phyloP scores from a whole-genome alignment of 2,113 vertebrate genomes.

The Callospermophilus lateralis region DNA sequence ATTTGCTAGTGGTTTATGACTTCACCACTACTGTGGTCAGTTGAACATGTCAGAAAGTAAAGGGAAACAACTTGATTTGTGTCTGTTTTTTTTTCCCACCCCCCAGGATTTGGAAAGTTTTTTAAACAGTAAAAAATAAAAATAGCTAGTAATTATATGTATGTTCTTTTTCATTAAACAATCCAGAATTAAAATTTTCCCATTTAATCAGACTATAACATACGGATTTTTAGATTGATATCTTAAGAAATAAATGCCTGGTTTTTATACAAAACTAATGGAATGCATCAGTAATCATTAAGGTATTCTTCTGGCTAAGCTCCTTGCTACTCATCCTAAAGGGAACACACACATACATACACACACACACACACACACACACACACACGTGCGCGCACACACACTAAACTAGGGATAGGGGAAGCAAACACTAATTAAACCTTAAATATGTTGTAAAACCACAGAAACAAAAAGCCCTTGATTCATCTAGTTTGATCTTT shows the following conservation, averaged over 20 bases:
- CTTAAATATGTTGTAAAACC: constrained; percentile 34
- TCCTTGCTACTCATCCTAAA: constrained; percentile 79
- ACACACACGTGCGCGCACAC: rapidly evolving
- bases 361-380: neutral
- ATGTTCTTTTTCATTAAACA: neutral
- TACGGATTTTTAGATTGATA: constrained; percentile 49
- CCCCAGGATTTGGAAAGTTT: neutral
- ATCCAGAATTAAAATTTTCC: neutral
- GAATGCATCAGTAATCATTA: constrained; percentile 84
- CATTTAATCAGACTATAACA: neutral
- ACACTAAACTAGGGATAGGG: neutral
- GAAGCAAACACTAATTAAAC: constrained; percentile 75
- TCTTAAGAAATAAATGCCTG: constrained; percentile 66
- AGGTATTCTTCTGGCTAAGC: constrained; percentile 82
- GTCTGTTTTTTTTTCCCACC: neutral
- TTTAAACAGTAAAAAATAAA: neutral
- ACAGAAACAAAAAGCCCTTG: neutral
- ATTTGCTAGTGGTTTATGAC: neutral
- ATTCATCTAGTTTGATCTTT: neutral
- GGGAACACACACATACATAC: neutral
- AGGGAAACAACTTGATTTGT: constrained; percentile 3
- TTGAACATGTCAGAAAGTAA: neutral
- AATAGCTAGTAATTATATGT: neutral
- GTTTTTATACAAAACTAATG: constrained; percentile 72
- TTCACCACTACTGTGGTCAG: neutral